These are phyloP conservation scores for Chroicocephalus ridibundus DNA, from an alignment of 2,113 vertebrate genomes.

Conservation along the genomic window DNA sequence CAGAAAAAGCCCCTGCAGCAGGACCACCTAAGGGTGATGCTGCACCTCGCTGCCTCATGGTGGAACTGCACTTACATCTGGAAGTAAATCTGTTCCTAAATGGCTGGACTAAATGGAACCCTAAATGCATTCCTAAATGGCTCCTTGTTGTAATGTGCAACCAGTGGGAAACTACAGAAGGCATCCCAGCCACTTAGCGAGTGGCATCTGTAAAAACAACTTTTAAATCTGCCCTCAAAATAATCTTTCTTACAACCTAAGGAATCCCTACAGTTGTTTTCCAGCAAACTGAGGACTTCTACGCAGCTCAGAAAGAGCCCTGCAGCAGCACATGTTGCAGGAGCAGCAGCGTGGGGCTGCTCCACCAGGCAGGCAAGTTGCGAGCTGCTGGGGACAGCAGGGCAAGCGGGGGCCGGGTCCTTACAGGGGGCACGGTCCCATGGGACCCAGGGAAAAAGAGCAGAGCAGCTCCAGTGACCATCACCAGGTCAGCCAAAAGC, in stretches of 20 bases:
- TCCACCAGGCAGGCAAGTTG: background rate
- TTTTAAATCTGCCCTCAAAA: background rate
- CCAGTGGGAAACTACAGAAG: background rate
- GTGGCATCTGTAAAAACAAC: background rate
- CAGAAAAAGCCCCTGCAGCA: background rate
- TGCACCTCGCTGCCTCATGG: background rate
- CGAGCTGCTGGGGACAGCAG: rapidly evolving
- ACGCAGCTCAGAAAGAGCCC: background rate
- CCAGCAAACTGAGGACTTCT: background rate
- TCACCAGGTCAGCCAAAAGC: background rate
- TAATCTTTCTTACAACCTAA: background rate
- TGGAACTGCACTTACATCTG: background rate
- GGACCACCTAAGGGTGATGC: background rate
- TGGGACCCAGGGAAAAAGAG: background rate
- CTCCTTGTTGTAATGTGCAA: background rate
- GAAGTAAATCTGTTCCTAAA: background rate
- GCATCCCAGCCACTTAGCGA: background rate
- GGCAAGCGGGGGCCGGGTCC: background rate
- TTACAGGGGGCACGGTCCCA: too few relatives aligned
- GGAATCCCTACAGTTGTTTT: background rate
- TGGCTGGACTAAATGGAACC: background rate
- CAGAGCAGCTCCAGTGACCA: background rate
- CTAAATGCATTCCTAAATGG: background rate
- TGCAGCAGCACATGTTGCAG: background rate
- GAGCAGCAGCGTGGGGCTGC: background rate